Base-by-base conservation (phyloP, 53 echinoderm and acorn worm genomes). In the Mesocentrotus franciscanus region DNA sequence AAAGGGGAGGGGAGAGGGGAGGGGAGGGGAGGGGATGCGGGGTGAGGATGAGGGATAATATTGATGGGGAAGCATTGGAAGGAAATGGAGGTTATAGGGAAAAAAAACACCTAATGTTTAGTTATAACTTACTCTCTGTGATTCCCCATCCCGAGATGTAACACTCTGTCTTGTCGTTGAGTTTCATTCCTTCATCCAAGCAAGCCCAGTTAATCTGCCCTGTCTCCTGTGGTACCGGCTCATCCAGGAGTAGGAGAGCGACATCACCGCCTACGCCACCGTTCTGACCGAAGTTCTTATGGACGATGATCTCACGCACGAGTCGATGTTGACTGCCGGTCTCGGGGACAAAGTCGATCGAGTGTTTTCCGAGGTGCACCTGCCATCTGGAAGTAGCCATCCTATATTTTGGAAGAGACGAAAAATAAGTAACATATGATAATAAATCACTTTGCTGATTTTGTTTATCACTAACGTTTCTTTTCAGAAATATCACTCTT, bases 101-200 rank as follows among this genome's bases (percentile, higher is more conserved):
- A 61, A 49, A 61, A 11, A 15, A 61, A 18, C 15, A n/a, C 49
- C 6, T 49, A 7, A 49, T 49, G 6, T 66, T 2, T 15, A 66
- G 20, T 74, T 74, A 3, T 12, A 56, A n/a, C 95, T 94, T 79
- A 96, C 96, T 96, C 71, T 95, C 91, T 15, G 97, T 97, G 39
- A 96, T 55, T 34, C 97, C 98, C 97, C 97, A 98, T 60, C 98
- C 98, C 16, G 98, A 95, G 61, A 97, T 96, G 89, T 95, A 97
- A 95, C 98, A 98, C 14, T 96, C 93, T 14, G 89, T 89, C 56
- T 90, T 58, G 9, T 55, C 11, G 2, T 13, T 18, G 16, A 96
- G 85, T n/a, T 71, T 78, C 60, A 96, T 64, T 5, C 96, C 94
- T 17, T 95, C 94, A 70, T 97, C 97, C 71, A 98, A 61, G 85